These are phyloP conservation scores for Eublepharis macularius DNA, from an alignment of 2,113 vertebrate genomes.

Conservation along the genomic window DNA sequence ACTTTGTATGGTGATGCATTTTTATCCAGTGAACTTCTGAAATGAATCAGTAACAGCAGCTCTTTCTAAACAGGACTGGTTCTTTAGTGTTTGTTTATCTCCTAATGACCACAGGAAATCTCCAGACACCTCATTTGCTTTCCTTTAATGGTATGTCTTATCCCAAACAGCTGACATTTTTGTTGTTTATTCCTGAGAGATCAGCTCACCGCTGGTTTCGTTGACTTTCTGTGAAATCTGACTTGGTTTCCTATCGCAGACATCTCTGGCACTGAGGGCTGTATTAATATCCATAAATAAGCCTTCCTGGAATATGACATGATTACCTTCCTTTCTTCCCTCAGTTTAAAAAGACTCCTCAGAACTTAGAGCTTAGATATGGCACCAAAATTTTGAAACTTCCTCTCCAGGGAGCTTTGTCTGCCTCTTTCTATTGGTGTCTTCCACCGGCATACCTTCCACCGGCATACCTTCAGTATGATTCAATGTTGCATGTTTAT, in stretches of 20 bases:
- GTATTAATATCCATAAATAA: background rate
- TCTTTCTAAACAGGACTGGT: background rate
- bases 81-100: background rate
- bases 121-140: background rate
- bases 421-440: no score
- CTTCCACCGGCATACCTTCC: no score
- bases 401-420: no score
- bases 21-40: background rate
- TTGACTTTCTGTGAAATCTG: background rate
- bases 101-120: background rate
- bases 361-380: background rate
- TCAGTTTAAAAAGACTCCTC: background rate
- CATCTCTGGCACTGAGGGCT: background rate
- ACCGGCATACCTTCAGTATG: no score
- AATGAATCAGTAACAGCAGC: background rate
- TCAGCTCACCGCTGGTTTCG: background rate
- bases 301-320: background rate
- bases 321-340: background rate
- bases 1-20: background rate
- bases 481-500: no score
- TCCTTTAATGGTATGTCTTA: background rate
- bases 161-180: conserved; percentile 11
- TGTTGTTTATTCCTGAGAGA: conserved; percentile 15
- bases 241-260: background rate
- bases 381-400: no score